Base-by-base conservation (phyloP, 2,888 invertebrate genomes). In the Dicyrtoma fusca region DNA sequence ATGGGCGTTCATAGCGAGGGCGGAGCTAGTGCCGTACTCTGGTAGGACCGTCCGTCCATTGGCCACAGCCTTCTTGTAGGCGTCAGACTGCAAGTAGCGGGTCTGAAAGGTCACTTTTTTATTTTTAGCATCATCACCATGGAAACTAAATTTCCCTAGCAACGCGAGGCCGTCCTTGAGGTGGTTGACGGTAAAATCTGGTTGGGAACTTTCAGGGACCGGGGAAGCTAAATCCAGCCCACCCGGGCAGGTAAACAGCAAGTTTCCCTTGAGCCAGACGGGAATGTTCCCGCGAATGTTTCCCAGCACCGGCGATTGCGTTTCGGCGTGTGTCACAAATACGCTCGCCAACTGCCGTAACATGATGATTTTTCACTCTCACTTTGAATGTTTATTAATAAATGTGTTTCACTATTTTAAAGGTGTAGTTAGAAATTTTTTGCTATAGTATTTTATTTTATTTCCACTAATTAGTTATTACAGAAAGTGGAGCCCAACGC, bases 21-120 rank as follows among this genome's bases (percentile, higher is more conserved):
- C 19, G n/a, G 57, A 57, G 19, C 2, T 17, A 1, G 69, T 69
- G 6, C 21, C 26, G n/a, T 19, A 42, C 19, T 69, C 69, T 5
- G 57, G 44, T 13, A 69, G 57, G 4, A 69, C 69, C 14, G 57
- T 44, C 23, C 26, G 3, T 42, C 69, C 69, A 17, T 57, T 57
- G 1, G 26, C 34, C 13, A 44, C 1, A 14, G 69, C 69, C 17
- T 69, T 69, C 21, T 5, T 44, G 21, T 57, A 69, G 42, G 69
- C 69, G 21, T 55, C 57, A 1, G 69, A 69, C 21, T 69, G 1
- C 19, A 51, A 21, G 44, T 57, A 25, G 45, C 42, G 55, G 17
- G 55, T 69, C 3, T 47, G 23, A 23, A 26, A 23, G 6, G 45
- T 45, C 1, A 55, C 59, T 14, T 23, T 26, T 4, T 42, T 45